phyloP scores from a whole-genome alignment of 2,888 invertebrate genomes.

The Phrixothrix hirtus region DNA sequence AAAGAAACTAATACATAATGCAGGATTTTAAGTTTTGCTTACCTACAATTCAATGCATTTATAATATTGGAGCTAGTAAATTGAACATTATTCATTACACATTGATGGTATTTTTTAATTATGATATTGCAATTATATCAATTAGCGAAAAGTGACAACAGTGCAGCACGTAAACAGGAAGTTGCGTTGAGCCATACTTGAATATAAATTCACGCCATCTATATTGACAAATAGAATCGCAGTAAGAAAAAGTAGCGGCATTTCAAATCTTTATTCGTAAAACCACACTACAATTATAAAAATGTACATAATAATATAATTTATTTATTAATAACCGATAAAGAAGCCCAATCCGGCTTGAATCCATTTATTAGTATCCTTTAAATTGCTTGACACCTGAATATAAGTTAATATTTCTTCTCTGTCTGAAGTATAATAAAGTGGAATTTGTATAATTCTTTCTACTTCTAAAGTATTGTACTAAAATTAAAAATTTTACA shows the following conservation, averaged over 20 bases:
- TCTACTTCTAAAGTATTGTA: constrained; percentile 42
- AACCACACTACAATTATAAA: background rate
- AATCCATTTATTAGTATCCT: constrained; percentile 61
- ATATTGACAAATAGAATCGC: background rate
- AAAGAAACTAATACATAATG: constrained; percentile 1
- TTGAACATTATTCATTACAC: constrained; percentile 5
- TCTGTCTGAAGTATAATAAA: constrained; percentile 48
- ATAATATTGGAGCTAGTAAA: background rate
- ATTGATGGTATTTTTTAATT: constrained; percentile 27
- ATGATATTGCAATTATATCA: constrained; percentile 19
- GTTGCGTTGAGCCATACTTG: constrained; percentile 7
- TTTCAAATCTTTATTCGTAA: background rate
- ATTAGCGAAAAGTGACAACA: constrained; percentile 57
- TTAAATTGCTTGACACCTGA: constrained; percentile 47
- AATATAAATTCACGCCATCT: constrained; percentile 4
- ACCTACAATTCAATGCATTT: constrained; percentile 6
- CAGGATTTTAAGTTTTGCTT: background rate
- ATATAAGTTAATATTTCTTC: constrained; percentile 46
- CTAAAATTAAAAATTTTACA: constrained; percentile 57
- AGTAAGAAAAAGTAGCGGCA: no score
- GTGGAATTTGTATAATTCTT: constrained; percentile 45
- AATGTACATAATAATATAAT: background rate
- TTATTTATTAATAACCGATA: constrained; percentile 52
- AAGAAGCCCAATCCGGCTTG: constrained; percentile 67
- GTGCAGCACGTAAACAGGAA: constrained; percentile 43